A percentile compares a stretch with the other conserved stretches of the same genome.
Conservation (phyloP, 2,113 vertebrate species). For the Rostratula benghalensis region DNA sequence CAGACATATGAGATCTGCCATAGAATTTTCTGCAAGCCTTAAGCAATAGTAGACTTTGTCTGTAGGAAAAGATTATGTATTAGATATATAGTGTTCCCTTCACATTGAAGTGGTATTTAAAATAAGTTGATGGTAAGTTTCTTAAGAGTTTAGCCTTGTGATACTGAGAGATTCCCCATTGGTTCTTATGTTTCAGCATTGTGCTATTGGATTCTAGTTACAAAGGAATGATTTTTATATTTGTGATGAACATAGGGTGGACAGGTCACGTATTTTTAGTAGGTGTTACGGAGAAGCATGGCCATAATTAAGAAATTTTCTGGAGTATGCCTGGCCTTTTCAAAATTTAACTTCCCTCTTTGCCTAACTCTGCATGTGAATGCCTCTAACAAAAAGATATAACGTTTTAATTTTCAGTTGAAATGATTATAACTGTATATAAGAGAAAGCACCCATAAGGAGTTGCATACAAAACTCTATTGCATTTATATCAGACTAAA, state of each 20-base stretch:
- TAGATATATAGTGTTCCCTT: not conserved
- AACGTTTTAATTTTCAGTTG: conserved; percentile 73
- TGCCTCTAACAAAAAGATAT: conserved; percentile 58
- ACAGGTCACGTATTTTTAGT: not conserved
- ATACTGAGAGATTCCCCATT: not conserved
- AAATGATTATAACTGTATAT: conserved; percentile 71
- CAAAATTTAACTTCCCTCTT: conserved; percentile 61
- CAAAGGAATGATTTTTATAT: not conserved
- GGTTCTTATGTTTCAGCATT: not conserved
- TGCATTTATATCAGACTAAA: conserved; percentile 79
- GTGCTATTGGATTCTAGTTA: not conserved
- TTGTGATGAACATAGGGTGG: not conserved
- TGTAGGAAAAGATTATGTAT: not conserved
- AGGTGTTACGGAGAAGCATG: not conserved
- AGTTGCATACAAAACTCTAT: conserved; percentile 73
- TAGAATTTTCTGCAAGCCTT: conserved; percentile 41
- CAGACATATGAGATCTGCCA: conserved; percentile 56
- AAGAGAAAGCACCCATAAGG: conserved; percentile 74
- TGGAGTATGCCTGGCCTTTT: conserved; percentile 25
- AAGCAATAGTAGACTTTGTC: conserved; percentile 44
- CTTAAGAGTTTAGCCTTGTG: not conserved
- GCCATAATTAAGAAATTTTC: not conserved
- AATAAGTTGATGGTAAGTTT: not conserved
- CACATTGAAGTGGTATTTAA: not conserved
- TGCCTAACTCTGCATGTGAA: conserved; percentile 53